phyloP scores from a whole-genome alignment of 2,888 invertebrate species.

The Drosophila nr. medialis region DNA sequence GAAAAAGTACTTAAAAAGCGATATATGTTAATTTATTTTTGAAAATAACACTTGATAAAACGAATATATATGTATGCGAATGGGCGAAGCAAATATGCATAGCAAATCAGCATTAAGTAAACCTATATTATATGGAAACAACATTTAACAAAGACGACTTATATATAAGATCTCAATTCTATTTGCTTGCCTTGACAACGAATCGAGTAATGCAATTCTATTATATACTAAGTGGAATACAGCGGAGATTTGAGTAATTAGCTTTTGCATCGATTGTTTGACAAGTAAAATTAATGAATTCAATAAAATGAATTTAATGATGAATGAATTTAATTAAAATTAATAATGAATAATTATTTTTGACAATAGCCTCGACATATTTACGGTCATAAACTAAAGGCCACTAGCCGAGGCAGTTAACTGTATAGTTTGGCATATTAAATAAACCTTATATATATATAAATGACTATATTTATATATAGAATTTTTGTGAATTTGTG shows the following conservation, averaged over 20 bases:
- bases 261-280: neutral
- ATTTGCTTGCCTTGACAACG: conserved; percentile 15
- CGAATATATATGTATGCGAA: conserved; percentile 25
- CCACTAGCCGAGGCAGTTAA: neutral
- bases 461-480: neutral
- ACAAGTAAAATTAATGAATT: neutral
- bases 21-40: conserved; percentile 1
- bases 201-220: neutral
- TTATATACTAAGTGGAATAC: neutral
- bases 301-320: no score
- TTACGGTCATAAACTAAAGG: neutral
- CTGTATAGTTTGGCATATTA: neutral
- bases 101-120: conserved; percentile 22
- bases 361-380: neutral
- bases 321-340: neutral
- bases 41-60: neutral
- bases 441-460: neutral
- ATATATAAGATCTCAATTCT: conserved; percentile 1
- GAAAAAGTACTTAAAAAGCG: conserved; percentile 15
- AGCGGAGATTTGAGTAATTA: neutral
- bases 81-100: conserved; percentile 23
- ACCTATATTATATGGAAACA: conserved; percentile 3
- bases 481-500: neutral
- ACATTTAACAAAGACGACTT: neutral
- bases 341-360: neutral